Percentiles rank a stretch among this genome's conserved stretches.
phyloP scores from a whole-genome alignment of 2,888 invertebrate genomes.

The Polymixis lichenea region DNA sequence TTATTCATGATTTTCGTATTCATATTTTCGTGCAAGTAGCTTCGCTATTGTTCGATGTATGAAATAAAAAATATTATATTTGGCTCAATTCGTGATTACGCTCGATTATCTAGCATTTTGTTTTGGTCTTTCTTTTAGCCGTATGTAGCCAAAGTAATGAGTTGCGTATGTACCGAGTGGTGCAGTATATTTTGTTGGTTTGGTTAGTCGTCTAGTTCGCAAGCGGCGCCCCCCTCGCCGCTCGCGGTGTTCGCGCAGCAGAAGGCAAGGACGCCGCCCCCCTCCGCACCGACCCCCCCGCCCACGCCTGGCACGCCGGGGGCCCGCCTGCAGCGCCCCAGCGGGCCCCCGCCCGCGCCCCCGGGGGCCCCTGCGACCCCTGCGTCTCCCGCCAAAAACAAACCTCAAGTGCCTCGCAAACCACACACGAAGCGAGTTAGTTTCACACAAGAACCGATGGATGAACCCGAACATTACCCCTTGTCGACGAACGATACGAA shows the following conservation, averaged over 20 bases:
- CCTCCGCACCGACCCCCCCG: conserved; percentile 74
- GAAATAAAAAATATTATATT: conserved; percentile 54
- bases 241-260: conserved; percentile 84
- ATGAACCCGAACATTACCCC: conserved; percentile 74
- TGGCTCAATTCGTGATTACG: conserved; percentile 60
- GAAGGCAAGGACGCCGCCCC: conserved; percentile 77
- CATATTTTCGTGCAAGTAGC: conserved; percentile 87
- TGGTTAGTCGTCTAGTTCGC: conserved; percentile 87
- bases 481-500: conserved; percentile 75
- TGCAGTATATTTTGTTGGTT: conserved; percentile 86
- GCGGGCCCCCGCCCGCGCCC: conserved; percentile 75
- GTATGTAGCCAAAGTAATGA: conserved; percentile 71
- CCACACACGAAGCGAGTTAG: conserved; percentile 89
- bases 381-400: conserved; percentile 79
- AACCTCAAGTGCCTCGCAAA: conserved; percentile 88
- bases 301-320: conserved; percentile 67
- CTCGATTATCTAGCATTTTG: conserved; percentile 71
- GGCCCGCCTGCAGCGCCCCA: conserved; percentile 72
- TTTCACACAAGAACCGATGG: conserved; percentile 83
- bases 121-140: conserved; percentile 74
- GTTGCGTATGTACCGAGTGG: conserved; percentile 73
- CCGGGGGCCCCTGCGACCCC: conserved; percentile 68
- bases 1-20: conserved; percentile 65
- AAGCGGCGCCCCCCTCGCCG: conserved; percentile 83
- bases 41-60: conserved; percentile 72